Percentiles rank a stretch among this genome's conserved stretches.
These are phyloP conservation scores for Alsophila aescularia DNA, from an alignment of 2,888 invertebrate species.

Conservation along the genomic window DNA sequence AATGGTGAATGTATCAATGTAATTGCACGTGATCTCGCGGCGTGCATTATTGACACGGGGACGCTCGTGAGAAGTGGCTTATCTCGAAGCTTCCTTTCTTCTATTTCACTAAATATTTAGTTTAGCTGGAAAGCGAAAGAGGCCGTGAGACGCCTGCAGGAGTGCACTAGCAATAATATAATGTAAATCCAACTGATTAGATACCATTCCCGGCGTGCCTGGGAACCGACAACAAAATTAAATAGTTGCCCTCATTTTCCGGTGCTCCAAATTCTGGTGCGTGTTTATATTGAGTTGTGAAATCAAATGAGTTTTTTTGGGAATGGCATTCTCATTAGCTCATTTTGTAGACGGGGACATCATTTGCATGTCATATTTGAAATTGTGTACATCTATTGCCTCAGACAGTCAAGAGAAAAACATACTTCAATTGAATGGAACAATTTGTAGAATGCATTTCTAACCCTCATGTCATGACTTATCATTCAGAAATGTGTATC, in stretches of 20 bases:
- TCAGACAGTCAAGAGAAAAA: too few relatives aligned
- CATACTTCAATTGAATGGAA: too few relatives aligned
- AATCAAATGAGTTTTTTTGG: conserved; percentile 15
- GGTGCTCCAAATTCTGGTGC: conserved; percentile 36
- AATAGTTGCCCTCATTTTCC: conserved; percentile 59
- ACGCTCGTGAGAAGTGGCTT: conserved; percentile 65
- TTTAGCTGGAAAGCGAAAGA: conserved; percentile 66
- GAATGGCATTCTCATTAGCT: neutral
- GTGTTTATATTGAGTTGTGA: conserved; percentile 24
- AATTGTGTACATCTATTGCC: too few relatives aligned
- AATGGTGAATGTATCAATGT: conserved; percentile 6
- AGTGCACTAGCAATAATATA: conserved; percentile 66
- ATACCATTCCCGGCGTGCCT: conserved; percentile 62
- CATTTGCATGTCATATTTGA: neutral
- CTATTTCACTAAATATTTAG: conserved; percentile 79
- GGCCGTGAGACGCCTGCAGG: conserved; percentile 51
- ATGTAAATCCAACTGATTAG: conserved; percentile 77
- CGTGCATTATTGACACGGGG: conserved; percentile 17
- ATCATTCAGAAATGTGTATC: conserved; percentile 6
- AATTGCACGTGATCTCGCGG: conserved; percentile 8
- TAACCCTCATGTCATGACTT: neutral
- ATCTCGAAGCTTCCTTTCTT: conserved; percentile 70
- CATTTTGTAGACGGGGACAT: neutral
- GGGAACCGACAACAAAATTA: conserved; percentile 72
- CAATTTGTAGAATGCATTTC: too few relatives aligned